Evolutionary conservation across 2,888 invertebrate species (phyloP).

Genomic region (Heteromurus nitidus): DNA sequence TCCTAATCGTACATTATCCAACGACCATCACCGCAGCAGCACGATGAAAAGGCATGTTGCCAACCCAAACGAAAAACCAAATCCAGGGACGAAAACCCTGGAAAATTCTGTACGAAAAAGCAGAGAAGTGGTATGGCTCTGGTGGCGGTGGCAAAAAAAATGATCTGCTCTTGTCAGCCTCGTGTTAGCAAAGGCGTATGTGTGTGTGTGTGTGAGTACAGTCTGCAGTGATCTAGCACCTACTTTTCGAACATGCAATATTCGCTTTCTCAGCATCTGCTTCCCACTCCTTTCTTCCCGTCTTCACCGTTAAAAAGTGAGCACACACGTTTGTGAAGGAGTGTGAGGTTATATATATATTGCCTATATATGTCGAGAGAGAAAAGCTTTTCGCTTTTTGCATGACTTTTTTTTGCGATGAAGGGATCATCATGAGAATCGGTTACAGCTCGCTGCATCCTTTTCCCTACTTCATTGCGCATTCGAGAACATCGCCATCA

Average conservation of each 20-base stretch:
- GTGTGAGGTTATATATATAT: no score
- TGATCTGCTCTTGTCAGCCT: slow-evolving; percentile 37
- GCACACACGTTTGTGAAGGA: no score
- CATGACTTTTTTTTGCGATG: background rate
- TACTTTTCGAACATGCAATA: background rate
- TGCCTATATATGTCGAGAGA: no score
- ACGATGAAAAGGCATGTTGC: slow-evolving; percentile 41
- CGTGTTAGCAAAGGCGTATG: slow-evolving; percentile 7
- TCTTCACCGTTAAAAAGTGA: no score
- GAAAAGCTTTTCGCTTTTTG: no score
- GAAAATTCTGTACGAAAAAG: no score
- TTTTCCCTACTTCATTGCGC: slow-evolving; percentile 2
- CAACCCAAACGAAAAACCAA: no score
- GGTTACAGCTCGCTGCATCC: background rate
- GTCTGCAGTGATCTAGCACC: slow-evolving; percentile 8
- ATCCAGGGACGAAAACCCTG: no score
- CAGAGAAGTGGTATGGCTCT: no score
- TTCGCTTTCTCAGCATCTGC: slow-evolving; percentile 6
- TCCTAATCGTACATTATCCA: slow-evolving; percentile 33
- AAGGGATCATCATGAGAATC: background rate
- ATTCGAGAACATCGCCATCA: background rate
- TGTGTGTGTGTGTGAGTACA: no score
- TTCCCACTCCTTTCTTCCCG: no score
- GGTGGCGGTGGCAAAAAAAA: slow-evolving; percentile 3
- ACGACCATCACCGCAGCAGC: slow-evolving; percentile 7